Percentiles rank a stretch among this genome's conserved stretches.
Conservation (phyloP, 2,797 vertebrate species). For the Picus viridis region DNA sequence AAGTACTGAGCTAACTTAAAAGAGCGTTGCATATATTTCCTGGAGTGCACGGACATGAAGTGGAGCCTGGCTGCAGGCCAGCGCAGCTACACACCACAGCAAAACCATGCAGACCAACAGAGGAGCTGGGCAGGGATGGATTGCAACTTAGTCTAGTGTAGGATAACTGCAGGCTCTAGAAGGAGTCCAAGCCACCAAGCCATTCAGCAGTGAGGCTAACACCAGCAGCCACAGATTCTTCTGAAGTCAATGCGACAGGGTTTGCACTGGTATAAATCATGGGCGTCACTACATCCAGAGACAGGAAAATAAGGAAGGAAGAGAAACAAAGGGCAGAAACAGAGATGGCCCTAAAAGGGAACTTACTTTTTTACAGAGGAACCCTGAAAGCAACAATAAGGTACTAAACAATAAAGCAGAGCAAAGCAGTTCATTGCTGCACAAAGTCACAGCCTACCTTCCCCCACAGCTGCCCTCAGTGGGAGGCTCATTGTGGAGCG, state of each 20-base stretch:
- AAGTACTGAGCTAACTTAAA: background rate
- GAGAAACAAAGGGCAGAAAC: slow-evolving; percentile 55
- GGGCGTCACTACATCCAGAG: rapidly evolving
- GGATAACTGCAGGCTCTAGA: background rate
- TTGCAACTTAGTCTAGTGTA: background rate
- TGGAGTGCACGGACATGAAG: background rate
- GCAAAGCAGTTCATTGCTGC: background rate
- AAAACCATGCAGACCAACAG: background rate
- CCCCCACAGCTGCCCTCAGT: background rate
- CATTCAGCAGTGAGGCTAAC: background rate
- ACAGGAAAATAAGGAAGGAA: slow-evolving; percentile 57
- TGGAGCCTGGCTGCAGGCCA: background rate
- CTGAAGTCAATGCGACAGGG: background rate
- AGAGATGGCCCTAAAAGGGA: slow-evolving; percentile 41
- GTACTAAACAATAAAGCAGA: background rate
- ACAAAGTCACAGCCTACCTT: slow-evolving; percentile 31
- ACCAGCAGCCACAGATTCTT: slow-evolving; percentile 32
- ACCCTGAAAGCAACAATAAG: slow-evolving; percentile 24
- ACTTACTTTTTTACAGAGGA: slow-evolving; percentile 12
- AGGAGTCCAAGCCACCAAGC: background rate
- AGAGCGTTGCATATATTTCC: background rate
- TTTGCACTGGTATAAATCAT: background rate
- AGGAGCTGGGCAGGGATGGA: background rate
- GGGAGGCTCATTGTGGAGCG: background rate
- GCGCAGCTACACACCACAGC: background rate